Evolutionary conservation across 2,888 invertebrate genomes (phyloP).

Genomic region (Drosophila pseudotalamancana): DNA sequence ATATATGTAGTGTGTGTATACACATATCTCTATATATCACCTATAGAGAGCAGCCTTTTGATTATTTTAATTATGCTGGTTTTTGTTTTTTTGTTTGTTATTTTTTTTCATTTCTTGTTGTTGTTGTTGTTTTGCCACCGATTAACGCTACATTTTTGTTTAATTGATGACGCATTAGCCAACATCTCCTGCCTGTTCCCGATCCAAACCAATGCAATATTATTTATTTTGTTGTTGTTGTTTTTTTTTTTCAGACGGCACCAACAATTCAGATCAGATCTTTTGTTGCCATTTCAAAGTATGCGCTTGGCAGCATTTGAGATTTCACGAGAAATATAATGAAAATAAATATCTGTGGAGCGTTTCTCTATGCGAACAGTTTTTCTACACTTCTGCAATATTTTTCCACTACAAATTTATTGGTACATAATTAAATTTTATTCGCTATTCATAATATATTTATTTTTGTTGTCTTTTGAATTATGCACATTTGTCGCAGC

Average conservation of each 20-base stretch:
- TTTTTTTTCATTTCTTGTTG: conserved; percentile 9
- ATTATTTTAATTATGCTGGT: conserved; percentile 60
- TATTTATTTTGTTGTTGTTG: too few species aligned
- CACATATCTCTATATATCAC: conserved; percentile 2
- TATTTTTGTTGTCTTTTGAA: conserved; percentile 44
- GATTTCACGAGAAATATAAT: conserved; percentile 27
- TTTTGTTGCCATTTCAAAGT: conserved; percentile 51
- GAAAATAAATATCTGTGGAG: conserved; percentile 32
- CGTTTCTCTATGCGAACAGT: neutral
- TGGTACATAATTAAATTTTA: conserved; percentile 76
- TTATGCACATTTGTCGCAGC: conserved; percentile 61
- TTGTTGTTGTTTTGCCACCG: conserved; percentile 32
- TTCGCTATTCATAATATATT: conserved; percentile 27
- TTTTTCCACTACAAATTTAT: conserved; percentile 61
- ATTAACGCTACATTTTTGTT: conserved; percentile 76
- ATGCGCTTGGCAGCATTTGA: conserved; percentile 52
- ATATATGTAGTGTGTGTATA: neutral
- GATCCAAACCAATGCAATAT: conserved; percentile 1
- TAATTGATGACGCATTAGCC: conserved; percentile 73
- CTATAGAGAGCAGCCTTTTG: conserved; percentile 24
- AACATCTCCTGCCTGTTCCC: conserved; percentile 12
- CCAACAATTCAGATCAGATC: conserved; percentile 64
- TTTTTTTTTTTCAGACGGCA: conserved; percentile 76
- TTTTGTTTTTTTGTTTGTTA: conserved; percentile 22
- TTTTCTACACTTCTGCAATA: conserved; percentile 34